Conservation (phyloP, 2,888 invertebrate species). For the Aethes cnicana region DNA sequence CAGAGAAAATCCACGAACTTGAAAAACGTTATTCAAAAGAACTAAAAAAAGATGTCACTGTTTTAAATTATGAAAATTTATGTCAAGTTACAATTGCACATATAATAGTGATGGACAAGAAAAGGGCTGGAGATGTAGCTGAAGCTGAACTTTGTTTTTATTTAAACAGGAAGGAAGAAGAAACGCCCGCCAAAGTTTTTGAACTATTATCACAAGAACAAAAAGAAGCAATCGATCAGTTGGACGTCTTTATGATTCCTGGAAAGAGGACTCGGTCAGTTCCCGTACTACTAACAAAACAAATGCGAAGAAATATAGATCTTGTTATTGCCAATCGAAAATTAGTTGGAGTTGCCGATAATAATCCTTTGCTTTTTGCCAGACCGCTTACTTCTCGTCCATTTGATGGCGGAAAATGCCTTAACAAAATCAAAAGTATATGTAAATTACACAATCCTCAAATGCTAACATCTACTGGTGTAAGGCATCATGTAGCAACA, state of each 20-base stretch:
- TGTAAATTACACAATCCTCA: no score
- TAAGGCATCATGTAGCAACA: no score
- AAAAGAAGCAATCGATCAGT: slow-evolving; percentile 4
- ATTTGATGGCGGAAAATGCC: slow-evolving; percentile 3
- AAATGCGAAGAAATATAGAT: slow-evolving; percentile 1
- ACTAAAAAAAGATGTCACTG: slow-evolving; percentile 14
- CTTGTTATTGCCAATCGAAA: neutral
- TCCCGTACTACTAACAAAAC: slow-evolving; percentile 10
- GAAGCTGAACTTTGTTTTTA: slow-evolving; percentile 12
- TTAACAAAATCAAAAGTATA: no score
- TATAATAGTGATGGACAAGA: no score
- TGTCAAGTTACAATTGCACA: no score
- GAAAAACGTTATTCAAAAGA: slow-evolving; percentile 4
- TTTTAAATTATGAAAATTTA: slow-evolving; percentile 17
- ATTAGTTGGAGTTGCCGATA: neutral
- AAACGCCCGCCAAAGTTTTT: slow-evolving; percentile 3
- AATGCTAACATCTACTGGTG: no score
- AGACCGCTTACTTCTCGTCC: slow-evolving; percentile 2
- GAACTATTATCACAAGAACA: slow-evolving; percentile 4
- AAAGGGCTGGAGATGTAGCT: slow-evolving; percentile 19
- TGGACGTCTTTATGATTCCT: slow-evolving; percentile 10
- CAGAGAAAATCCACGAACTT: slow-evolving; percentile 1
- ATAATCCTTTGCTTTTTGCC: neutral
- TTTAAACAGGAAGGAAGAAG: slow-evolving; percentile 7
- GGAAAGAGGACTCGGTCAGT: slow-evolving; percentile 4